Percentiles rank a stretch among this genome's conserved stretches.
These are phyloP conservation scores for Nasonovia ribisnigri DNA, from an alignment of 2,888 invertebrate species.

Conservation along the genomic window DNA sequence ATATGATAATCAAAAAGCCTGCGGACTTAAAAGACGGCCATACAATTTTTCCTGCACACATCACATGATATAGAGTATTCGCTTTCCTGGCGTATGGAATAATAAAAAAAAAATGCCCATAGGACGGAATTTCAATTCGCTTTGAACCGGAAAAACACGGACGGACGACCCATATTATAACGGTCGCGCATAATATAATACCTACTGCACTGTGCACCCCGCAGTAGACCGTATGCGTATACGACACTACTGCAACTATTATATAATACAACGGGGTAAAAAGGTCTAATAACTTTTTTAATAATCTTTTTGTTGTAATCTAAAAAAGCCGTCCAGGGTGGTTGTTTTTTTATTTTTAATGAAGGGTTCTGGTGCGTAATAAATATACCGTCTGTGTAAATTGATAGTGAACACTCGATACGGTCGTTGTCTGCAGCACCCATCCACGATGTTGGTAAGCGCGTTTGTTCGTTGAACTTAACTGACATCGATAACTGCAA, in stretches of 20 bases:
- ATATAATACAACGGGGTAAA: conserved; percentile 15
- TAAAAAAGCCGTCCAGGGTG: conserved; percentile 48
- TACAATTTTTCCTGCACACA: conserved; percentile 26
- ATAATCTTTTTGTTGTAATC: conserved; percentile 61
- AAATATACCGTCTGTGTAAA: conserved; percentile 51
- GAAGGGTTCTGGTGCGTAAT: conserved; percentile 44
- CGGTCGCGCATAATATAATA: not conserved
- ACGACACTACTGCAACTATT: not conserved
- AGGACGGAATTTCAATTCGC: conserved; percentile 61
- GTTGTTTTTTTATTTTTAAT: conserved; percentile 34
- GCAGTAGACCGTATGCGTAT: not conserved
- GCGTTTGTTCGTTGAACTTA: conserved; percentile 14
- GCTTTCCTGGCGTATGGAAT: conserved; percentile 33
- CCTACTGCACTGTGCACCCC: not conserved
- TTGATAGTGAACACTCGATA: conserved; percentile 48
- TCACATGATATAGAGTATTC: not conserved
- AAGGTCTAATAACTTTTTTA: conserved; percentile 65
- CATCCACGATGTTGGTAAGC: not conserved
- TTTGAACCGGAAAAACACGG: conserved; percentile 59
- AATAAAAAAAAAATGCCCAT: conserved; percentile 38
- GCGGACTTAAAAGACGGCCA: conserved; percentile 45
- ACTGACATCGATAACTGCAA: conserved; percentile 10
- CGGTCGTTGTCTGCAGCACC: not conserved
- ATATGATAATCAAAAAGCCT: conserved; percentile 58
- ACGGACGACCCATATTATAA: conserved; percentile 27